Percentiles rank a stretch among this genome's conserved stretches.
These are phyloP conservation scores for Sphaerodactylus townsendi DNA, from an alignment of 2,113 vertebrate species.

Conservation along the genomic window DNA sequence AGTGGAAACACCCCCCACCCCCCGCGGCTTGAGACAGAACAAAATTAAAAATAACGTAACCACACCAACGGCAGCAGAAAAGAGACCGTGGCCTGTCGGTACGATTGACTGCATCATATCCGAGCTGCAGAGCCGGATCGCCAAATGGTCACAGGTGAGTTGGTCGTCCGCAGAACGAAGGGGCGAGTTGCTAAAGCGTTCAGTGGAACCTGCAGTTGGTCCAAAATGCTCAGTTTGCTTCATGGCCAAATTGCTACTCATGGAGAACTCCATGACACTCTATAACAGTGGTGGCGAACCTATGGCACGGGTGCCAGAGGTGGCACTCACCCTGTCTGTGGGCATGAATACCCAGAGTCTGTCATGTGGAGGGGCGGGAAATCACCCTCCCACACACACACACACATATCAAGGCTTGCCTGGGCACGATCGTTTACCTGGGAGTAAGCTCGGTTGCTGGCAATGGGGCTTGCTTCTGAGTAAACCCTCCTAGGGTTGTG, in stretches of 20 bases:
- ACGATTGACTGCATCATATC: not conserved
- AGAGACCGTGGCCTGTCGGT: not conserved
- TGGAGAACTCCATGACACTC: not conserved
- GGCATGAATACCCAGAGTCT: no score
- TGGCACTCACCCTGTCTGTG: no score
- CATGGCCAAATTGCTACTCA: not conserved
- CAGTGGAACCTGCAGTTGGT: not conserved
- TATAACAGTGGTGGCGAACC: no score
- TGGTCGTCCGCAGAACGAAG: fast-evolving
- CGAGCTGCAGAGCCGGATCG: not conserved
- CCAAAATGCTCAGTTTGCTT: fast-evolving
- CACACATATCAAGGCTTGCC: no score
- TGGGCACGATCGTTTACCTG: no score
- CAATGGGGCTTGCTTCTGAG: no score
- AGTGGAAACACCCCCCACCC: constrained; percentile 6
- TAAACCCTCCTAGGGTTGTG: no score
- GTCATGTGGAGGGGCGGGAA: no score
- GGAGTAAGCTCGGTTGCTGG: no score
- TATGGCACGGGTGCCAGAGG: no score
- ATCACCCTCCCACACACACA: no score
- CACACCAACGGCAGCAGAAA: not conserved
- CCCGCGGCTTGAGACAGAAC: not conserved
- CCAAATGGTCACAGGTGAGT: not conserved
- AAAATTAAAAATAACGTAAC: not conserved
- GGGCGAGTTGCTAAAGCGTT: not conserved